Evolutionary conservation across 1,140 invertebrate species (phyloP).

Genomic region (Halesus radiatus): DNA sequence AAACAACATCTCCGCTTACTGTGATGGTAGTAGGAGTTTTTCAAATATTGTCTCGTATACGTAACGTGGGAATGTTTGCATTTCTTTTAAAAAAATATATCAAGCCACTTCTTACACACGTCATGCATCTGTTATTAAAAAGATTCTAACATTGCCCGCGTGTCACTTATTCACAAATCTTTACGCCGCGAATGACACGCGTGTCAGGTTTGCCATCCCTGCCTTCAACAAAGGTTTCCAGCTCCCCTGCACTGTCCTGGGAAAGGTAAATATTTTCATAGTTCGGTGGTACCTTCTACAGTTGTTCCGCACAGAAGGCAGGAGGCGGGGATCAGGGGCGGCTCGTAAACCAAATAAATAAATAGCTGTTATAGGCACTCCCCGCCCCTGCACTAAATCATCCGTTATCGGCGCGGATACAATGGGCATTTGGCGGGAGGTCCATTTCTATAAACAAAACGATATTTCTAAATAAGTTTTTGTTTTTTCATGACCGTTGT

Average conservation of each 20-base stretch:
- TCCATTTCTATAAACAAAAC: neutral
- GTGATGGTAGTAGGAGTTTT: too few species aligned
- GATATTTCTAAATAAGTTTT: neutral
- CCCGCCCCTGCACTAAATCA: neutral
- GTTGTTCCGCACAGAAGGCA: neutral
- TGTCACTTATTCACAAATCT: too few species aligned
- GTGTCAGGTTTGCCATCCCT: neutral
- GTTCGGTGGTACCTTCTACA: neutral
- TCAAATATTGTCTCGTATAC: too few species aligned
- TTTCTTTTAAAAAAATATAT: too few species aligned
- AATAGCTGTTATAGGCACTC: slow-evolving; percentile 13
- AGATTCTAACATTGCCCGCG: too few species aligned
- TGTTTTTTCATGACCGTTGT: neutral
- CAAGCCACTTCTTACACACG: too few species aligned
- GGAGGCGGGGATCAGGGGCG: neutral
- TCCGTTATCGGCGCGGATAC: neutral
- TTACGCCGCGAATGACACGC: too few species aligned
- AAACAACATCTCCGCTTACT: too few species aligned
- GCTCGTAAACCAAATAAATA: slow-evolving; percentile 2
- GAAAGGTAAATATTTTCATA: neutral
- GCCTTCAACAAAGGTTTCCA: neutral
- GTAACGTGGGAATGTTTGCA: too few species aligned
- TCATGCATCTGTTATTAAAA: too few species aligned
- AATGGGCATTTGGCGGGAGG: neutral
- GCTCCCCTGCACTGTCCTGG: neutral